Percentiles rank a stretch among this genome's conserved stretches.
Conservation (phyloP, 2,797 vertebrate genomes). For the Pagetopsis macropterus region DNA sequence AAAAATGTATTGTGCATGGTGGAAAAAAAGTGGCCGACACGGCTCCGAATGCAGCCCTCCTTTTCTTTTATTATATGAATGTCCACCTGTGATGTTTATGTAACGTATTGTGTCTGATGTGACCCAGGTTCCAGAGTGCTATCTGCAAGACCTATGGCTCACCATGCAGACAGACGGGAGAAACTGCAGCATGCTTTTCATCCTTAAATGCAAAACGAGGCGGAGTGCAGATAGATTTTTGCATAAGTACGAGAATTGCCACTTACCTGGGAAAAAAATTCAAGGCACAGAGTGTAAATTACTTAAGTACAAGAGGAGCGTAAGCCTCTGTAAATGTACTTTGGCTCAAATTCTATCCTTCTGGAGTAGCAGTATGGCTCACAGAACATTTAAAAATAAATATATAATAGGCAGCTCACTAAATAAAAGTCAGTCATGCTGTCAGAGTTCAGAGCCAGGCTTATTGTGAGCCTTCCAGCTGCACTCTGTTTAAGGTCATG, state of each 20-base stretch:
- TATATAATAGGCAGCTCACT: not conserved
- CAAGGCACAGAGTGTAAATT: slow-evolving; percentile 59
- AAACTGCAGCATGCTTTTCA: slow-evolving; percentile 44
- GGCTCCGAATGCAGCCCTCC: slow-evolving; percentile 68
- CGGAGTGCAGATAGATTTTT: slow-evolving; percentile 57
- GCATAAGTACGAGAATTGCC: slow-evolving; percentile 62
- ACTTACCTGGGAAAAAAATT: slow-evolving; percentile 62
- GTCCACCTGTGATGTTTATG: slow-evolving; percentile 73
- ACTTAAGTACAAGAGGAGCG: slow-evolving; percentile 56
- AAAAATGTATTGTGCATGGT: slow-evolving; percentile 70
- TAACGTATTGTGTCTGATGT: slow-evolving; percentile 61
- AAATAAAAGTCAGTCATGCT: slow-evolving; percentile 5
- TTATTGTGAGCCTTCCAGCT: slow-evolving; percentile 1
- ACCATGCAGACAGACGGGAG: slow-evolving; percentile 30
- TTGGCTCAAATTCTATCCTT: slow-evolving; percentile 46
- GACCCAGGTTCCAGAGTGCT: slow-evolving; percentile 64
- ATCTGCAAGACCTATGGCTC: slow-evolving; percentile 56
- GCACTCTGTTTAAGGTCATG: slow-evolving; percentile 24
- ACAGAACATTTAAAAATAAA: slow-evolving; percentile 16
- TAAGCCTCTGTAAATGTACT: slow-evolving; percentile 55
- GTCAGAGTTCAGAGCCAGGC: slow-evolving; percentile 1
- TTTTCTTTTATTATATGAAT: slow-evolving; percentile 51
- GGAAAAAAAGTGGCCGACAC: slow-evolving; percentile 47
- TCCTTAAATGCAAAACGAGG: slow-evolving; percentile 55
- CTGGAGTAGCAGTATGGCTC: slow-evolving; percentile 18